phyloP scores from a whole-genome alignment of 2,888 invertebrate genomes.

The Reticulitermes lucifugus region DNA sequence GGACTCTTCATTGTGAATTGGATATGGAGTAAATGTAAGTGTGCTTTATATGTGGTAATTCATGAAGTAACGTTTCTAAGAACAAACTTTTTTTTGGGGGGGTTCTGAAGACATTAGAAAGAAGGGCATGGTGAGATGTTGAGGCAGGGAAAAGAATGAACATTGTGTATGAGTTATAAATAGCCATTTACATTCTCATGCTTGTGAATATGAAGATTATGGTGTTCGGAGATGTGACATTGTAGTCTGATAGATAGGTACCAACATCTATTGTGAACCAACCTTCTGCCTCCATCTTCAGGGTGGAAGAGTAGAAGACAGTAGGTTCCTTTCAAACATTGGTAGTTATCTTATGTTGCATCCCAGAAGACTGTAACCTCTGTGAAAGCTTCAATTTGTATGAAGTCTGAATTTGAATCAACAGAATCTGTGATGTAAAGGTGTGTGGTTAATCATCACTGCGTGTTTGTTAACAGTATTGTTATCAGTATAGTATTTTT shows the following conservation, averaged over 20 bases:
- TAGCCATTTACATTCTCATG: background rate
- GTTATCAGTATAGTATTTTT: background rate
- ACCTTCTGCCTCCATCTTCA: too few species aligned
- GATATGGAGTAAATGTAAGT: conserved; percentile 44
- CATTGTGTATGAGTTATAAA: background rate
- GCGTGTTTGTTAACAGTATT: background rate
- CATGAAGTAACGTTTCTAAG: background rate
- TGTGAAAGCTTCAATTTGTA: background rate
- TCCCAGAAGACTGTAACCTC: too few species aligned
- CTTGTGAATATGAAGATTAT: too few species aligned
- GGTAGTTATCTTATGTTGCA: too few species aligned
- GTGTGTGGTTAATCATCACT: background rate
- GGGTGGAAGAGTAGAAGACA: too few species aligned
- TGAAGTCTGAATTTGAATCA: background rate
- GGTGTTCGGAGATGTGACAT: too few species aligned
- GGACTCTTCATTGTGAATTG: conserved; percentile 54
- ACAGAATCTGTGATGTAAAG: background rate
- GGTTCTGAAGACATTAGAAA: too few species aligned
- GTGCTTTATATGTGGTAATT: background rate
- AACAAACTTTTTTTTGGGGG: background rate
- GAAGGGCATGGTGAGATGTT: too few species aligned
- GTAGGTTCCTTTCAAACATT: too few species aligned
- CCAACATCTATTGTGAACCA: too few species aligned
- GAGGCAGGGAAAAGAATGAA: background rate
- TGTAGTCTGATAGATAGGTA: too few species aligned